phyloP scores from a whole-genome alignment of 2,113 vertebrate genomes.

The Rhizomys pruinosus region DNA sequence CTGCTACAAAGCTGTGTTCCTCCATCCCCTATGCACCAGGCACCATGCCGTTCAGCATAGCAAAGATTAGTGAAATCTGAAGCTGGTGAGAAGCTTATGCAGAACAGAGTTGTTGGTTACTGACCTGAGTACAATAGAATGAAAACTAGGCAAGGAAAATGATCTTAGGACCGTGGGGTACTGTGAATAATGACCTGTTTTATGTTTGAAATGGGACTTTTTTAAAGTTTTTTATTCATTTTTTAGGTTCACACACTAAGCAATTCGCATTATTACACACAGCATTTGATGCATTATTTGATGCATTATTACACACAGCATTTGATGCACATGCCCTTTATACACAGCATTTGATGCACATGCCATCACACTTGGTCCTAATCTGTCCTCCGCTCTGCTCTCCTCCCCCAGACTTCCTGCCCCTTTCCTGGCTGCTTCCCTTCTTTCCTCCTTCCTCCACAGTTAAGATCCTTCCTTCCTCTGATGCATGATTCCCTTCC shows the following conservation, averaged over 20 bases:
- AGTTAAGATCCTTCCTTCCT: too few relatives aligned
- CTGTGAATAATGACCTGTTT: not conserved
- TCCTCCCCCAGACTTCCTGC: too few relatives aligned
- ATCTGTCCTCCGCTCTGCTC: not conserved
- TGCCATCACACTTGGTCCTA: not conserved
- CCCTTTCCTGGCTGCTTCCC: not conserved
- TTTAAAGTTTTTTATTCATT: not conserved
- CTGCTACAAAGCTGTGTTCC: not conserved
- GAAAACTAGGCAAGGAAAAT: not conserved
- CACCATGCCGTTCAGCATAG: not conserved
- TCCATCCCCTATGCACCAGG: not conserved
- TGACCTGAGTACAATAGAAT: not conserved
- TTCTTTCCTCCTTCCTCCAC: not conserved
- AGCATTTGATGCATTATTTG: too few relatives aligned
- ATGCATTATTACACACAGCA: not conserved
- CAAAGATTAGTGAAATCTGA: not conserved
- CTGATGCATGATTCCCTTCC: too few relatives aligned
- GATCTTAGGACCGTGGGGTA: not conserved
- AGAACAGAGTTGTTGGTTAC: not conserved
- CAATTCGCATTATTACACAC: not conserved
- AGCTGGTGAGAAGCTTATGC: not conserved
- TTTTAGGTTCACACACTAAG: too few relatives aligned
- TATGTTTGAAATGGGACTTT: not conserved
- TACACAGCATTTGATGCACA: not conserved
- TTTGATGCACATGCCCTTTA: too few relatives aligned